A percentile compares a stretch with the other conserved stretches of the same genome.
Evolutionary conservation across 2,888 invertebrate species (phyloP).

Genomic region (Spicauda simplicius): DNA sequence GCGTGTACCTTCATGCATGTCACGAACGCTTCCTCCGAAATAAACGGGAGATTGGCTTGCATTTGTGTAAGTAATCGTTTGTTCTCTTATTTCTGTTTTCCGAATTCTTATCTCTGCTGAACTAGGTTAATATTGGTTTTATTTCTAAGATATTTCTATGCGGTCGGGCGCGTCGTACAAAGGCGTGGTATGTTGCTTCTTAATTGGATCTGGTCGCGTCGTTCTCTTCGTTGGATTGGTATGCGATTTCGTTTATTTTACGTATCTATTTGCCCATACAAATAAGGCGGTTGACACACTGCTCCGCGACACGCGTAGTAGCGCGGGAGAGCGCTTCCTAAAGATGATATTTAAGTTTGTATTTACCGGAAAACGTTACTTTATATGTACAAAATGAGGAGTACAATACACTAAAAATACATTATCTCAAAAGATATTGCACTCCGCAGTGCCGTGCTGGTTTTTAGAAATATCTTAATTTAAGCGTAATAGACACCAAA

Average conservation of each 20-base stretch:
- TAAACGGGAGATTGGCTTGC: constrained; percentile 59
- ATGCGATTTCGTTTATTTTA: constrained; percentile 6
- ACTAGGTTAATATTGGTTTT: constrained; percentile 33
- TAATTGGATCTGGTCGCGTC: constrained; percentile 22
- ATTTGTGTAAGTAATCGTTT: constrained; percentile 64
- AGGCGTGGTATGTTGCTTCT: constrained; percentile 15
- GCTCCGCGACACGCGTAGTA: too few relatives aligned
- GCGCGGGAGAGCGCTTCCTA: too few relatives aligned
- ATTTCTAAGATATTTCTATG: constrained; percentile 30
- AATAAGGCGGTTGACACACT: too few relatives aligned
- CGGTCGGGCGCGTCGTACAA: constrained; percentile 16
- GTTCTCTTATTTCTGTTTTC: constrained; percentile 60
- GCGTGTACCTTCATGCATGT: constrained; percentile 58
- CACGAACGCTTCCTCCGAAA: constrained; percentile 57
- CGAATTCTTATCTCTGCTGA: constrained; percentile 16
- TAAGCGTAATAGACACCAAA: too few relatives aligned
- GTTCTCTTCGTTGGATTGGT: constrained; percentile 12
- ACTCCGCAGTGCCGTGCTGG: too few relatives aligned
- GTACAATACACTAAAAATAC: too few relatives aligned
- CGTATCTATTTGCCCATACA: neutral
- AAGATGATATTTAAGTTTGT: too few relatives aligned
- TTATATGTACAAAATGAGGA: too few relatives aligned
- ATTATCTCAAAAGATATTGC: too few relatives aligned
- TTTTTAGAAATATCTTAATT: too few relatives aligned
- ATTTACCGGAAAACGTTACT: too few relatives aligned